phyloP scores from a whole-genome alignment of 1,140 invertebrate genomes.

The Paraescarpia echinospica region DNA sequence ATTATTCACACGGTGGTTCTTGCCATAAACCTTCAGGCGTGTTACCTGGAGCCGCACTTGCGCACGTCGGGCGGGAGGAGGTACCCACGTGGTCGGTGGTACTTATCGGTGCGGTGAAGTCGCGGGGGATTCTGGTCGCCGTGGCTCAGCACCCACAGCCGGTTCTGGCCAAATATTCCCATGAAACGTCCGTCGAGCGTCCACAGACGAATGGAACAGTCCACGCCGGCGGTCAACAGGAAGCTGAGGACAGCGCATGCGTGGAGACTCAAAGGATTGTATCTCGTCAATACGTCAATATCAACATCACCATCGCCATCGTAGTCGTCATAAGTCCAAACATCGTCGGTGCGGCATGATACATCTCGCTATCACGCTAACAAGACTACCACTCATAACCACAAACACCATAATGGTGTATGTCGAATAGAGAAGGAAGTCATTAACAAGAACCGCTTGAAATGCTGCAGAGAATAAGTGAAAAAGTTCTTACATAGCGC shows the following conservation, averaged over 20 bases:
- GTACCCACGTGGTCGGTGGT: neutral
- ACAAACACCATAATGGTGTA: no score
- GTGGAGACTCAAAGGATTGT: neutral
- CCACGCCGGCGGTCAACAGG: neutral
- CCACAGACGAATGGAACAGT: constrained; percentile 26
- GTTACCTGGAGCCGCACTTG: neutral
- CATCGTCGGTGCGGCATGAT: no score
- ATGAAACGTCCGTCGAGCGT: constrained; percentile 20
- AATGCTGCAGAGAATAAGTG: no score
- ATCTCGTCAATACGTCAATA: neutral
- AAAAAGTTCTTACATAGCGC: no score
- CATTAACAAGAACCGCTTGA: no score
- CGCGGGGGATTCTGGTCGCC: neutral
- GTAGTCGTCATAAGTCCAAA: no score
- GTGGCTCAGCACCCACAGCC: constrained; percentile 14
- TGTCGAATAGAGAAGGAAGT: no score
- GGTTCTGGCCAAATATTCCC: constrained; percentile 15
- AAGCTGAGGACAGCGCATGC: neutral
- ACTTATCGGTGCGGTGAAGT: neutral
- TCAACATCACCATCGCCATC: neutral
- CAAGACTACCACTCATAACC: no score
- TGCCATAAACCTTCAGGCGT: no score
- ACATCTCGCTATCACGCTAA: no score
- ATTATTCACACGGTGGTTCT: no score
- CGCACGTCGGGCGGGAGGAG: neutral